Evolutionary conservation across 2,888 invertebrate species (phyloP), one percentile per base, ranked within the genome.

Genomic region (Drosophila macrospina): DNA sequence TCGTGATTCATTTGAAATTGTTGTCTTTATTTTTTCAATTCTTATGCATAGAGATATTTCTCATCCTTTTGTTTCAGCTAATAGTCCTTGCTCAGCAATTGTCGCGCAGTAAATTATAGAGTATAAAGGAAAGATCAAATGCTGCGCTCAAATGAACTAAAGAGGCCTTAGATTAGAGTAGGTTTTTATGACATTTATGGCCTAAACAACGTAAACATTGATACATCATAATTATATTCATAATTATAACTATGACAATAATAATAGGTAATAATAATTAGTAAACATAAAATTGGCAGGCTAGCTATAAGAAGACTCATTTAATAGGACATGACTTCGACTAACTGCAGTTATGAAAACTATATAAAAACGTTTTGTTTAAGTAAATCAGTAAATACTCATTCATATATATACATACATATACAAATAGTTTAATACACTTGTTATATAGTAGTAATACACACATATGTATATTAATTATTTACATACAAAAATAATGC

Each of bases 301-400:
- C 76, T 85, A 78, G 82, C 70, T 78, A 73, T 75, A 73, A 87
- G 86, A 82, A 82, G 88, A 85, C 88, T 85, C 76, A 71, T 73
- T 82, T 61, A 71, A 63, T 85, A 68, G 74, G 77, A 68, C 62
- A 70, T 78, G 78, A 80, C 78, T 70, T 81, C 64, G 78, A 78
- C 64, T 81, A 73, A 62, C 74, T 66, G 78, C 78, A 56, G 48
- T 54, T 52, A 36, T 62, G 62, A 52, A 65, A 69, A 66, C 48
- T 63, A 70, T 66, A 56, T 56, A 66, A 70, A 64, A 72, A 55
- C 48, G 11, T 44, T 45, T 57, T 13, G 36, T 57, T 74, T 78
- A 78, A 74, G 65, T 76, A 62, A 62, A 55, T 62, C 62, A 55
- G 61, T 62, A 66, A 56, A 57, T 69, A 45, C 52, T 48, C 56